phyloP scores from a whole-genome alignment of 2,797 vertebrate species.

The Malurus leucopterus region DNA sequence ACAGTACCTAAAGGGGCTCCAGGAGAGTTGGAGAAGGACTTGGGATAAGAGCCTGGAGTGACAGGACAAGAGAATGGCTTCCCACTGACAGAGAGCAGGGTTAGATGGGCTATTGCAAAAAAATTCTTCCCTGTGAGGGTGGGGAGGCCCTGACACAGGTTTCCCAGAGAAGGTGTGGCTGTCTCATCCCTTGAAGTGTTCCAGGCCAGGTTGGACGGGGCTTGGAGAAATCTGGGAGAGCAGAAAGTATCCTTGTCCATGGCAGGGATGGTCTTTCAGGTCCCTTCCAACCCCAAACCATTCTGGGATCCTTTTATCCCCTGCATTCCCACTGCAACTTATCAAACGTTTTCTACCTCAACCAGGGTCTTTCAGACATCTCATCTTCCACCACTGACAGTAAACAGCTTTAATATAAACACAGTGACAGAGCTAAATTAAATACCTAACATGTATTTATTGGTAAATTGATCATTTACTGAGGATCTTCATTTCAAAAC shows the following conservation, averaged over 20 bases:
- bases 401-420: neutral
- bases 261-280: neutral
- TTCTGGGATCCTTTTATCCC: neutral
- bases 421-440: neutral
- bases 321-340: neutral
- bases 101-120: neutral
- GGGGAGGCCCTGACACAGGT: rapidly evolving
- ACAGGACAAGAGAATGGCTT: neutral
- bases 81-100: neutral
- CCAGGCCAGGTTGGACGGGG: rapidly evolving
- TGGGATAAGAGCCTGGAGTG: rapidly evolving
- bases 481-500: neutral
- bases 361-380: neutral
- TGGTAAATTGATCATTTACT: neutral
- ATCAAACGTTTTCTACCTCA: neutral
- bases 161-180: neutral
- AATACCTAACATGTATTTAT: neutral
- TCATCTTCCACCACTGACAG: neutral
- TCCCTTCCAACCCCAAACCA: neutral
- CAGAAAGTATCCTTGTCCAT: neutral
- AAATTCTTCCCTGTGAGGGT: neutral
- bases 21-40: neutral
- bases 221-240: rapidly evolving
- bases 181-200: rapidly evolving
- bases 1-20: neutral